phyloP scores from a whole-genome alignment of 2,113 vertebrate genomes.

The Podarcis muralis region DNA sequence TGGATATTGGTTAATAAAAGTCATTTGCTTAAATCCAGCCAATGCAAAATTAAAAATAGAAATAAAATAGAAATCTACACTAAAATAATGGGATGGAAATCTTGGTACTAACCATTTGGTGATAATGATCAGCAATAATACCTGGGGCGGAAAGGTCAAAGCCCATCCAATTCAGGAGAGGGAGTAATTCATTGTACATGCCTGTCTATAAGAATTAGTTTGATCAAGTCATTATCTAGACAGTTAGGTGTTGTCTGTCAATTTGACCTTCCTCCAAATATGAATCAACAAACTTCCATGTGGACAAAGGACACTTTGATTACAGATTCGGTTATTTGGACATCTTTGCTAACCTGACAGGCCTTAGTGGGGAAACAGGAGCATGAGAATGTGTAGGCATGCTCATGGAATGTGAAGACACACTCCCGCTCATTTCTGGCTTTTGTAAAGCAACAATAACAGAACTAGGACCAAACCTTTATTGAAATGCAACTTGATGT shows the following conservation, averaged over 20 bases:
- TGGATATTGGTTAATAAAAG: conserved; percentile 40
- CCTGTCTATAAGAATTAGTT: conserved; percentile 72
- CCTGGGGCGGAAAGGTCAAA: conserved; percentile 72
- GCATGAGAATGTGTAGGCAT: not conserved
- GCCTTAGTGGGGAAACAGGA: not conserved
- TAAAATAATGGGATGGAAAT: conserved; percentile 54
- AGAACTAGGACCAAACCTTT: conserved; percentile 8
- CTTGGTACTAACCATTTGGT: conserved; percentile 55
- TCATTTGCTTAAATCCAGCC: conserved; percentile 50
- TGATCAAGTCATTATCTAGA: conserved; percentile 71
- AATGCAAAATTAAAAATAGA: conserved; percentile 29
- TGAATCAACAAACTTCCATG: conserved; percentile 43
- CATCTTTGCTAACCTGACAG: conserved; percentile 29
- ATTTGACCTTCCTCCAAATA: conserved; percentile 72
- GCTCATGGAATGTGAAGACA: not conserved
- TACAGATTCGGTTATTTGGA: not conserved
- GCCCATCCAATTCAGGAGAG: conserved; percentile 64
- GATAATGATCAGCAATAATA: conserved; percentile 76
- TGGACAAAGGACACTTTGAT: conserved; percentile 46
- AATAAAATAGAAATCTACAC: not conserved
- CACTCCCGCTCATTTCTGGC: not conserved
- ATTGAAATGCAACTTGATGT: conserved; percentile 39
- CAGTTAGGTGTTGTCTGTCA: conserved; percentile 66
- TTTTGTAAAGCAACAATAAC: not conserved
- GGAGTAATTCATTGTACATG: conserved; percentile 72